Evolutionary conservation across 2,113 vertebrate genomes (phyloP).

Genomic region (Amazona vittata): DNA sequence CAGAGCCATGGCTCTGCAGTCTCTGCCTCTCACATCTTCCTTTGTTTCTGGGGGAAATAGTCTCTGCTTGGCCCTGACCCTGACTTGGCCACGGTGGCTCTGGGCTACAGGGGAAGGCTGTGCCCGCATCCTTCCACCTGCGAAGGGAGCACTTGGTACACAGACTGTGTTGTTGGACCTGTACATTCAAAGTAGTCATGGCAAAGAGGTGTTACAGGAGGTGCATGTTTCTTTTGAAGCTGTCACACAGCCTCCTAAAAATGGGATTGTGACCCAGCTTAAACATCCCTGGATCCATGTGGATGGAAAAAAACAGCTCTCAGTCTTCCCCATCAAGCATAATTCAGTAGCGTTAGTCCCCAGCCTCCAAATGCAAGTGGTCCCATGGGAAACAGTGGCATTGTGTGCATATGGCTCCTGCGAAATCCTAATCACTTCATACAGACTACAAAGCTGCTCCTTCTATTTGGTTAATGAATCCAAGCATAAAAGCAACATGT

Average conservation of each 20-base stretch:
- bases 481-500: slow-evolving; percentile 38
- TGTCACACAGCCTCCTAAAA: neutral
- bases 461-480: slow-evolving; percentile 35
- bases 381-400: fast-evolving
- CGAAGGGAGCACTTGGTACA: neutral
- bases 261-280: neutral
- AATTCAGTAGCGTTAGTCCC: neutral
- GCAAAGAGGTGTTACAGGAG: neutral
- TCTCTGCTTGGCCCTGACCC: neutral
- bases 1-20: neutral
- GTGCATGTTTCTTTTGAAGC: neutral
- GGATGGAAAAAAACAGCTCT: neutral
- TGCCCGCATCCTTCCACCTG: neutral
- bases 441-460: neutral
- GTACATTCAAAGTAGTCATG: neutral
- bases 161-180: too few species aligned
- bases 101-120: neutral
- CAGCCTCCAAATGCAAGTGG: neutral
- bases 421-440: neutral
- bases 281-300: neutral
- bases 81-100: neutral
- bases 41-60: neutral
- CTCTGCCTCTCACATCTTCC: neutral
- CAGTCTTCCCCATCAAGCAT: neutral
- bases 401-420: neutral